Evolutionary conservation across 2,888 invertebrate species (phyloP).

Genomic region (Agrotis segetum): DNA sequence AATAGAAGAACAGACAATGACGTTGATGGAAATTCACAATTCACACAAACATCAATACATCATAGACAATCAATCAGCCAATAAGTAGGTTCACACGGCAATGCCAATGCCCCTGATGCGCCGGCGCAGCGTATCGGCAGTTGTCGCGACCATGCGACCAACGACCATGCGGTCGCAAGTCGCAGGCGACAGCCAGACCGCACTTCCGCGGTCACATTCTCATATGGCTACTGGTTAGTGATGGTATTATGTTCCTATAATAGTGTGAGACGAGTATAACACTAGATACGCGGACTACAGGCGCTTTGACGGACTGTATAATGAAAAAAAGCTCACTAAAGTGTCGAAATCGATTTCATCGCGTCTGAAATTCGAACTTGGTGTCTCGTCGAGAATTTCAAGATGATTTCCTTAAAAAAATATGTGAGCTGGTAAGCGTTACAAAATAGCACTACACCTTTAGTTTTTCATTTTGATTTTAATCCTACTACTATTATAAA

Average conservation of each 20-base stretch:
- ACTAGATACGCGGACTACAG: background rate
- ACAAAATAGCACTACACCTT: no score
- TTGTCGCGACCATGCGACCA: conserved; percentile 42
- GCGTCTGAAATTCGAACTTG: no score
- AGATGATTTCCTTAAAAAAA: no score
- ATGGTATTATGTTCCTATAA: conserved; percentile 18
- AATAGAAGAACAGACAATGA: no score
- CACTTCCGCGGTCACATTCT: conserved; percentile 63
- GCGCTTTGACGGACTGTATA: no score
- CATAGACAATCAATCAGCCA: conserved; percentile 18
- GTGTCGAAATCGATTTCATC: no score
- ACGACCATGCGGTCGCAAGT: conserved; percentile 49
- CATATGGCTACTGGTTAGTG: conserved; percentile 23
- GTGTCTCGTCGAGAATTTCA: no score
- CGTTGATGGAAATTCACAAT: background rate
- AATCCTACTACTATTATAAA: no score
- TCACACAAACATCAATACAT: conserved; percentile 20
- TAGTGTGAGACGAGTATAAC: background rate
- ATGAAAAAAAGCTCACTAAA: no score
- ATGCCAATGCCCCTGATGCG: conserved; percentile 61
- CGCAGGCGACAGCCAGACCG: conserved; percentile 48
- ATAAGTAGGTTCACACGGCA: conserved; percentile 45
- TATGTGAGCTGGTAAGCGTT: no score
- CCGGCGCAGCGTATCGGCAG: conserved; percentile 46
- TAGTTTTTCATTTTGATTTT: no score